These are phyloP conservation scores for Hydroisotoma schaefferi DNA, from an alignment of 2,888 invertebrate species.

Conservation along the genomic window DNA sequence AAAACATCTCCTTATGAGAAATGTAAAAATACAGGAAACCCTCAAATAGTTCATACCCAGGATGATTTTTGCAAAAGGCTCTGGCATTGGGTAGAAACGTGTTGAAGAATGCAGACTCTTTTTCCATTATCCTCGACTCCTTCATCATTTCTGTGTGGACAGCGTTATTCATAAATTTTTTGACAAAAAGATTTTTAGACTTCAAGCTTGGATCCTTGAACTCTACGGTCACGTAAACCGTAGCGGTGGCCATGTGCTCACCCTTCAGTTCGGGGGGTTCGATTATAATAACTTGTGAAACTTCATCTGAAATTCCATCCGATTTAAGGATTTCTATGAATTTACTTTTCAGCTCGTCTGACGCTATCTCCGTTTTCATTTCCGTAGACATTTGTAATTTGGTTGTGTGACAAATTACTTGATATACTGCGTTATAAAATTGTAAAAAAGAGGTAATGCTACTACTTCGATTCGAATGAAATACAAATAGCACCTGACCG, in stretches of 20 bases:
- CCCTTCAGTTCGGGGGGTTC: constrained; percentile 21
- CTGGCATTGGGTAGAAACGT: constrained; percentile 24
- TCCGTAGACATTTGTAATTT: background rate
- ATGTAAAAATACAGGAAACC: background rate
- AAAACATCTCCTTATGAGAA: background rate
- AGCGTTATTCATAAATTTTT: constrained; percentile 9
- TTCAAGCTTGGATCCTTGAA: constrained; percentile 14
- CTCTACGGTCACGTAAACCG: constrained; percentile 21
- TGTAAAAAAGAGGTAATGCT: background rate
- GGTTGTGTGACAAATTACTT: background rate
- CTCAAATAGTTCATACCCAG: constrained; percentile 14
- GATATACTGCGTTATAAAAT: background rate
- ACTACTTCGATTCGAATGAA: background rate
- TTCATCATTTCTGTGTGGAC: constrained; percentile 9
- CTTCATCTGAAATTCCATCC: constrained; percentile 23
- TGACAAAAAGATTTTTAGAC: constrained; percentile 31
- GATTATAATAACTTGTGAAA: constrained; percentile 7
- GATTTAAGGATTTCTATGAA: constrained; percentile 16
- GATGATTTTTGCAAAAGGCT: constrained; percentile 18
- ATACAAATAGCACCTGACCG: background rate
- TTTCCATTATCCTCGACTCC: constrained; percentile 23
- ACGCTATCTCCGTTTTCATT: background rate
- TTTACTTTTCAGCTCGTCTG: constrained; percentile 4
- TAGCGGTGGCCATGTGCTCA: constrained; percentile 20
- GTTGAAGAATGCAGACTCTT: constrained; percentile 26